phyloP scores from a whole-genome alignment of 2,113 vertebrate species.

The Ammodytes dubius region DNA sequence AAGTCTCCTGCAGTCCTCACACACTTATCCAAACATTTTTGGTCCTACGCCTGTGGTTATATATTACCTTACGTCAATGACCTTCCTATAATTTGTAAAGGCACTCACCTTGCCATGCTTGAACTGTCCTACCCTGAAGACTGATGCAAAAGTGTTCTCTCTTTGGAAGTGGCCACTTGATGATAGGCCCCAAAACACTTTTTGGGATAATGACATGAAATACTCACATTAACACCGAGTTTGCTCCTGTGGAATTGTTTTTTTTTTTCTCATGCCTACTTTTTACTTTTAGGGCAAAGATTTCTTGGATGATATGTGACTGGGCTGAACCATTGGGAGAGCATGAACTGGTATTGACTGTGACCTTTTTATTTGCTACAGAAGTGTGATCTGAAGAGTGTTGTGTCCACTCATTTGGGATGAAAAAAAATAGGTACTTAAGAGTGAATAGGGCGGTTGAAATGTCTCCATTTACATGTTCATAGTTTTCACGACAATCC shows the following conservation, averaged over 20 bases:
- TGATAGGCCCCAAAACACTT: slow-evolving; percentile 49
- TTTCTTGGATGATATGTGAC: slow-evolving; percentile 55
- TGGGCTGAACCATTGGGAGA: slow-evolving; percentile 65
- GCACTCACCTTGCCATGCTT: slow-evolving; percentile 67
- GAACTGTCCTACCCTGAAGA: slow-evolving; percentile 68
- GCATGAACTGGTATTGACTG: slow-evolving; percentile 51
- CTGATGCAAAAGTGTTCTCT: slow-evolving; percentile 72
- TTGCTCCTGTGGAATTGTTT: slow-evolving; percentile 75
- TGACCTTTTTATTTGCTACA: slow-evolving; percentile 66
- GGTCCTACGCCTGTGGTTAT: slow-evolving; percentile 75
- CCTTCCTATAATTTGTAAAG: slow-evolving; percentile 73
- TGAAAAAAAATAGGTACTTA: slow-evolving; percentile 73
- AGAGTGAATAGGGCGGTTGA: slow-evolving; percentile 71
- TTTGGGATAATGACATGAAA: slow-evolving; percentile 65
- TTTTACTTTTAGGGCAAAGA: slow-evolving; percentile 61
- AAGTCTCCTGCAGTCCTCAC: slow-evolving; percentile 32
- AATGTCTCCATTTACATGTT: slow-evolving; percentile 65
- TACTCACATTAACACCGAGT: slow-evolving; percentile 59
- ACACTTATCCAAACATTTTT: slow-evolving; percentile 55
- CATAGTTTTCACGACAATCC: slow-evolving; percentile 86
- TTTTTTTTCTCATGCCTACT: slow-evolving; percentile 62
- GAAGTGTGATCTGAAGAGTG: slow-evolving; percentile 63
- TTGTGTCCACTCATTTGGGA: slow-evolving; percentile 69
- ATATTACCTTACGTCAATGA: slow-evolving; percentile 58
- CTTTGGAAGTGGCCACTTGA: slow-evolving; percentile 61